Conservation (phyloP, 2,888 invertebrate species). For the Nomada ferruginata region DNA sequence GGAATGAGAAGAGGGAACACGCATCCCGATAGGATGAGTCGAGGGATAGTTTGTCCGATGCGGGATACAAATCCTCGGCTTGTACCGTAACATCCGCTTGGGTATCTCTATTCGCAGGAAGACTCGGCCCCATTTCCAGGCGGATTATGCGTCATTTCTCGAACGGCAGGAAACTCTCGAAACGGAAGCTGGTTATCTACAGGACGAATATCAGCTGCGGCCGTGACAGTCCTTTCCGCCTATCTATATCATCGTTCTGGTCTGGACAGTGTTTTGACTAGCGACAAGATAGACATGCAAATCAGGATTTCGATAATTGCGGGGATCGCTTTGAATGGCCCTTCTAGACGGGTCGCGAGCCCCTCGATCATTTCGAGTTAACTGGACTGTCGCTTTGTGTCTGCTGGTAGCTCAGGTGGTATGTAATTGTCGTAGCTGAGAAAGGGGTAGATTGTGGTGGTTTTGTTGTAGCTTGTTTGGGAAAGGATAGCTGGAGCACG, state of each 20-base stretch:
- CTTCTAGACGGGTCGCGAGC: not conserved
- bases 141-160: conserved; percentile 65
- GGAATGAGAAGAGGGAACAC: not conserved
- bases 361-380: not conserved
- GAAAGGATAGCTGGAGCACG: too few species aligned
- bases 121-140: conserved; percentile 38
- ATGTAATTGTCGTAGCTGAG: not conserved
- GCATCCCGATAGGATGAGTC: not conserved
- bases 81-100: conserved; percentile 46
- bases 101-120: conserved; percentile 49
- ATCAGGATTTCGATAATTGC: conserved; percentile 47
- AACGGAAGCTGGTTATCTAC: conserved; percentile 66
- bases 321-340: conserved; percentile 3
- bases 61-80: conserved; percentile 52
- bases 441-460: too few species aligned
- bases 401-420: not conserved
- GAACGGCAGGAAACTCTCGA: conserved; percentile 53
- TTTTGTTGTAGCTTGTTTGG: too few species aligned
- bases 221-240: conserved; percentile 57
- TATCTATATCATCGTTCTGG: conserved; percentile 42
- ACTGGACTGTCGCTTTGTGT: not conserved
- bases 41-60: not conserved
- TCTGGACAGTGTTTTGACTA: conserved; percentile 49
- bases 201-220: conserved; percentile 49
- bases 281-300: conserved; percentile 49